Evolutionary conservation across 2,797 vertebrate genomes (phyloP), one percentile per base, ranked within the genome.

Genomic region (Dicrostonyx torquatus): DNA sequence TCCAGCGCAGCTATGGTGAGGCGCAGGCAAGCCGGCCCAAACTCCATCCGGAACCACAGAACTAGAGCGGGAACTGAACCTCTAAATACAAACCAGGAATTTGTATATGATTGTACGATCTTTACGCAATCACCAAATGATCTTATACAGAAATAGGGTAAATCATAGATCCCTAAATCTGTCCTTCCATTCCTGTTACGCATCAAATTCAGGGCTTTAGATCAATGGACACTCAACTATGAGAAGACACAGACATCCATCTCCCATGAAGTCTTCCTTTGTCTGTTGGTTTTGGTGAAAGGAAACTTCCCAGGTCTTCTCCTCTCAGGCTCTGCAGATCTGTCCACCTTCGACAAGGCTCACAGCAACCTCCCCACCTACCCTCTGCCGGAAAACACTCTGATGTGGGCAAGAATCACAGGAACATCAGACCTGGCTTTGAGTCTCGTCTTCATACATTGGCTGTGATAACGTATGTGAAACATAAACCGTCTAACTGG

Each of bases 221-320:
- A 45, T 50, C 60, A 55, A 55, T 50, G 64, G 50, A 9, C 9
- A 7, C 17, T 31, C 14, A 73, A 73, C 68, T 64, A 17, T 78
- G 40, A 15, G 45, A 66, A 75, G 40, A 91, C 34, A 73, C 48
- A 29, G 50, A 3, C 8, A 29, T 64, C 37, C 68, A 76, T 31
- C 40, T 43, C 62, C 31, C 9, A 1, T 0, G 34, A 50, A 34
- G 4, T 66, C 62, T 48, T 78, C 1, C 1, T 1, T 43, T 1
- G 0, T n/a, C 64, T 8, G 24, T 13, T 55, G 66, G 68, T 66
- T 6, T 1, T 10, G 31, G 26, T 13, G 53, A 85, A 45, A 4
- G 31, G 53, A 86, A n/a, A 5, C 26, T n/a, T 80, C 70, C 55
- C 64, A n/a, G 15, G 53, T 20, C 40, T 78, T 26, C 50, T 78